These are phyloP conservation scores for Apostichopus leukothele DNA, from an alignment of 53 echinoderm and acorn worm genomes.

Conservation along the genomic window DNA sequence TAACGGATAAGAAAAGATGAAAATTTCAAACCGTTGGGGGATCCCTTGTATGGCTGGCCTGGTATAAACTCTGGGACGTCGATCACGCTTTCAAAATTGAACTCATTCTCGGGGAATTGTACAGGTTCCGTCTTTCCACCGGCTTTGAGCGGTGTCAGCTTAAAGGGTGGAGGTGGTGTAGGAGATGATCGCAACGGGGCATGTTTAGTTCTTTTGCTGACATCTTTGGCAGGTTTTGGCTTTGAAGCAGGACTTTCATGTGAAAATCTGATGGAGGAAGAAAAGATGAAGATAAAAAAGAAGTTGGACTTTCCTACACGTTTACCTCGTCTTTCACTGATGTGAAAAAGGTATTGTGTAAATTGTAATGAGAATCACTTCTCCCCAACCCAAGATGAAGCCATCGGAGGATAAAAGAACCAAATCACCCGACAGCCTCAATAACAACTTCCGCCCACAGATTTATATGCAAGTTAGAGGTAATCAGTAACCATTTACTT, in stretches of 20 bases:
- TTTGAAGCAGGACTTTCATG: conserved; percentile 1
- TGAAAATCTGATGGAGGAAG: background rate
- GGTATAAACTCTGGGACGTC: conserved; percentile 92
- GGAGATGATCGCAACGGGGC: conserved; percentile 29
- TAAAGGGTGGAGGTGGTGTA: background rate
- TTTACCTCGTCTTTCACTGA: no score
- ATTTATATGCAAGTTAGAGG: no score
- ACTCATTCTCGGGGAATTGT: background rate
- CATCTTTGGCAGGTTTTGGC: conserved; percentile 1
- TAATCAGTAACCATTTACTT: no score
- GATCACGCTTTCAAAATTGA: conserved; percentile 63
- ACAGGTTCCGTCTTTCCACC: conserved; percentile 1
- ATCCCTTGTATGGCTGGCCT: conserved; percentile 83
- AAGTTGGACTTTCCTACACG: no score
- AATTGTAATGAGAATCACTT: no score
- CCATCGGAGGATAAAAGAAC: no score
- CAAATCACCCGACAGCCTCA: no score
- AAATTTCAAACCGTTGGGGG: conserved; percentile 55
- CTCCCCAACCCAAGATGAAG: no score
- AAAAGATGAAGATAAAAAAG: background rate
- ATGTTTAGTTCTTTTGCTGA: background rate
- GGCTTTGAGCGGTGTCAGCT: conserved; percentile 27
- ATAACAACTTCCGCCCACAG: no score
- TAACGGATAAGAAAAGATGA: background rate
- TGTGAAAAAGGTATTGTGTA: no score